Evolutionary conservation across 1,140 invertebrate genomes (phyloP).

Genomic region (Ooceraea biroi): DNA sequence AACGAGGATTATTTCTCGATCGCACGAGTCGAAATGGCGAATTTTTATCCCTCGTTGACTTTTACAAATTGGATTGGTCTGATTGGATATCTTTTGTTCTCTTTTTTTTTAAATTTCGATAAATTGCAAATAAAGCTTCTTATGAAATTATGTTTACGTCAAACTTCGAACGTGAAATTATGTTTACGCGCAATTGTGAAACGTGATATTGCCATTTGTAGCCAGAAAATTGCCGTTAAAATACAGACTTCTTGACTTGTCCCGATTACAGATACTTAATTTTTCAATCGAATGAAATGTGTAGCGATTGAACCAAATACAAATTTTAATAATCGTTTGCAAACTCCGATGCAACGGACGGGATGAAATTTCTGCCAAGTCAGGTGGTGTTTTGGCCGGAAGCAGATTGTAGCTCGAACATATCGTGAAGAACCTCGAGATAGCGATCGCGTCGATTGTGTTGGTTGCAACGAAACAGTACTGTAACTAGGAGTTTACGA

Average conservation of each 20-base stretch:
- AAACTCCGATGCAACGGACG: conserved; percentile 25
- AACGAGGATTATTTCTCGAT: conserved; percentile 21
- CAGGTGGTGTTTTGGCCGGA: conserved; percentile 51
- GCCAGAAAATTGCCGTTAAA: too few species aligned
- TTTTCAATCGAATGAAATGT: conserved; percentile 26
- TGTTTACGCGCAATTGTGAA: too few species aligned
- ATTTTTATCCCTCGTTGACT: background rate
- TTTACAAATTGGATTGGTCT: background rate
- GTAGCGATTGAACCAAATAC: background rate
- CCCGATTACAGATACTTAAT: background rate
- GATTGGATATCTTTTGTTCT: background rate
- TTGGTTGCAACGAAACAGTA: conserved; percentile 40
- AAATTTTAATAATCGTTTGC: conserved; percentile 7
- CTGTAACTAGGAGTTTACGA: background rate
- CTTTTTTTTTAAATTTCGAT: background rate
- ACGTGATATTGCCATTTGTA: too few species aligned
- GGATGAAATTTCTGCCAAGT: conserved; percentile 66
- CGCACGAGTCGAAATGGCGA: background rate
- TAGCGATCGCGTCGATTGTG: conserved; percentile 29
- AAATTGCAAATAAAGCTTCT: too few species aligned
- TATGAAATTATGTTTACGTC: too few species aligned
- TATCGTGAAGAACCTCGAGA: conserved; percentile 55
- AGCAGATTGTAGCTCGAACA: conserved; percentile 64
- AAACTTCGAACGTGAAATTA: too few species aligned
- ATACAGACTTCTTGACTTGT: too few species aligned